Base-by-base conservation (phyloP, 2,888 invertebrate species). In the Enchytraeus crypticus region DNA sequence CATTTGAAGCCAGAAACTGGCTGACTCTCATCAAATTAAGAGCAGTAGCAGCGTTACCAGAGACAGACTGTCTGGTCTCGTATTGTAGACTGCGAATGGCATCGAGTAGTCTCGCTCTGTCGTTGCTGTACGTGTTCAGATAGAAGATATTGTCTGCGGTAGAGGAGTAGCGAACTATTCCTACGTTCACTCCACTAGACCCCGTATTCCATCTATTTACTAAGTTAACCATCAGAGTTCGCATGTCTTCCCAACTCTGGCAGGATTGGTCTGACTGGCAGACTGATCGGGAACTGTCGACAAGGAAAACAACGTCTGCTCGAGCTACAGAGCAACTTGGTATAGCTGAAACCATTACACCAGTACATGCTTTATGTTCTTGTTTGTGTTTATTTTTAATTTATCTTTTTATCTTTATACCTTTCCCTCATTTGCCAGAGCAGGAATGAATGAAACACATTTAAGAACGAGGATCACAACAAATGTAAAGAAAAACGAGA, bases 1-100 rank as follows among this genome's bases (percentile, higher is more conserved):
- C 62, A 33, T 59, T 51, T 23, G 27, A 8, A 8, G 23, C 23
- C 8, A 23, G 5, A 23, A 47, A 47, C 33, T 59, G 54, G 27
- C 14, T 29, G n/a, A 34, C 27, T 38, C 62, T 59, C 27, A 59
- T 43, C 21, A n/a, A 43, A 23, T 57, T 58, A 11, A 62, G 43
- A 11, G 55, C 59, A 21, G 29, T 11, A 8, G 49, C 18, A 47
- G 26, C 14, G 26, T 47, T 23, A 23, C 14, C 49, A 11, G 26
- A 18, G 18, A 18, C 8, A 14, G 14, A 18, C 5, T 33, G 27
- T 23, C 26, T 23, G 14, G 23, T 23, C 8, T 18, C 18, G 21
- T 11, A 23, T 8, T 11, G 14, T 8, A 23, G 49, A 23, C 49
- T 23, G 26, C 21, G 8, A 8, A 47, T 47, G 21, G 49, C 49